phyloP scores from a whole-genome alignment of 92 coral and sea anemone species.

The Siderastrea siderea region DNA sequence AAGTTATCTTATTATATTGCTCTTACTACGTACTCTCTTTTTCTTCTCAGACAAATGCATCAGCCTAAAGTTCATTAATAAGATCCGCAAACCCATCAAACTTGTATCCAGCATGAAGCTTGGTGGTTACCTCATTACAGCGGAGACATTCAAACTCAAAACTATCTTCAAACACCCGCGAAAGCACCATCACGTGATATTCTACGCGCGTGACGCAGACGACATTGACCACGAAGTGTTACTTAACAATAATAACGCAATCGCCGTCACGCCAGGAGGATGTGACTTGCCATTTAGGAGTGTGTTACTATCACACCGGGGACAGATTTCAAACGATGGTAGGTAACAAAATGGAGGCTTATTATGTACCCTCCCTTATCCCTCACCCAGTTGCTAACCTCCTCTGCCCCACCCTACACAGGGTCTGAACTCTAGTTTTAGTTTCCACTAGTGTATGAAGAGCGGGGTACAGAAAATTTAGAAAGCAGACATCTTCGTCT shows the following conservation, averaged over 20 bases:
- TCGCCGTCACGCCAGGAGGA: conserved; percentile 86
- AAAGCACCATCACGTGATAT: conserved; percentile 94
- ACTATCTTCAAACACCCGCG: conserved; percentile 97
- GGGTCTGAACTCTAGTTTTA: no score
- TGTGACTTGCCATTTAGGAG: conserved; percentile 84
- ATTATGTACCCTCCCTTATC: neutral
- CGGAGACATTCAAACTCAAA: conserved; percentile 94
- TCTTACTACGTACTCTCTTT: neutral
- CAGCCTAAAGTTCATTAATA: conserved; percentile 89
- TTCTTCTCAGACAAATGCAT: conserved; percentile 87
- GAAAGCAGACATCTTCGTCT: no score
- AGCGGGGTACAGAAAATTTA: no score
- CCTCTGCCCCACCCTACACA: neutral
- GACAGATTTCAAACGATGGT: conserved; percentile 71
- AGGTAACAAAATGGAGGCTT: conserved; percentile 24
- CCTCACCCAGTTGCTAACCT: neutral
- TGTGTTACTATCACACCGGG: conserved; percentile 62
- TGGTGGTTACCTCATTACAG: conserved; percentile 93
- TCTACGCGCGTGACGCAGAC: conserved; percentile 95
- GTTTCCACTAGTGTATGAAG: no score
- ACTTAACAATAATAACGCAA: conserved; percentile 85
- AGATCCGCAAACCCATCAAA: conserved; percentile 88
- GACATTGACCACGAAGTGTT: conserved; percentile 85
- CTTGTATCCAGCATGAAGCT: conserved; percentile 95
- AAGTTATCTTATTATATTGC: no score